A percentile compares a stretch with the other conserved stretches of the same genome.
Evolutionary conservation across 2,113 vertebrate species (phyloP).

Genomic region (Coryphaenoides rupestris): DNA sequence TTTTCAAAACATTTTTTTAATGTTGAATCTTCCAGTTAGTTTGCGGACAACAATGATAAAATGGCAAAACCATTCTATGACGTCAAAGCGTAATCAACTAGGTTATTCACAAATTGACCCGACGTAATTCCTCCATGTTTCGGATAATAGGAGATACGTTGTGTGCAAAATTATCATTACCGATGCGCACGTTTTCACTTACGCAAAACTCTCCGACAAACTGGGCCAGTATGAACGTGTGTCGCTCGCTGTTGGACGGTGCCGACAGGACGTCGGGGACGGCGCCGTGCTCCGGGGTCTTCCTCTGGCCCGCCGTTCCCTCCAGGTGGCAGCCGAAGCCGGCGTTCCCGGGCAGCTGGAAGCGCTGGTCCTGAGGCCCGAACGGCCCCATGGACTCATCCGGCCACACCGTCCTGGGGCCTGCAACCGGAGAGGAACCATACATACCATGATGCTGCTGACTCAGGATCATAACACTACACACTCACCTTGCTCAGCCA

Average conservation of each 20-base stretch:
- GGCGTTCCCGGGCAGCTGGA: slow-evolving; percentile 84
- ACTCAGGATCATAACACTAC: too few species aligned
- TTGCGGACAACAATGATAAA: too few species aligned
- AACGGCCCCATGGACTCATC: slow-evolving; percentile 86
- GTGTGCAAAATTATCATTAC: too few species aligned
- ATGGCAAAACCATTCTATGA: too few species aligned
- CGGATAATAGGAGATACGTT: too few species aligned
- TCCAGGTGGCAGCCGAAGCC: slow-evolving; percentile 84
- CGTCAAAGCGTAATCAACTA: too few species aligned
- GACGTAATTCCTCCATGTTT: too few species aligned
- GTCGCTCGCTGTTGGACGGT: slow-evolving; percentile 78
- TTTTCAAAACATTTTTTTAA: too few species aligned
- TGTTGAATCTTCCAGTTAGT: too few species aligned
- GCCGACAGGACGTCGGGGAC: slow-evolving; percentile 80
- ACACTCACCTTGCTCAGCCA: too few species aligned
- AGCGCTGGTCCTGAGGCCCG: slow-evolving; percentile 84
- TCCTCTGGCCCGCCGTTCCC: slow-evolving; percentile 68
- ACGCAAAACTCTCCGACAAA: slow-evolving; percentile 82
- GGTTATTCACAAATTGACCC: too few species aligned
- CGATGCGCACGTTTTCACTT: slow-evolving; percentile 29
- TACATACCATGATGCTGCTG: too few species aligned
- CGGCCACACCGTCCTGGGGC: slow-evolving; percentile 81
- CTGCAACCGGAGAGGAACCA: slow-evolving; percentile 56
- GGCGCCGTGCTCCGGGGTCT: slow-evolving; percentile 38
- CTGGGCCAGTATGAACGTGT: slow-evolving; percentile 82